Conservation (phyloP, 2,888 invertebrate species). For the Heliconius sara region DNA sequence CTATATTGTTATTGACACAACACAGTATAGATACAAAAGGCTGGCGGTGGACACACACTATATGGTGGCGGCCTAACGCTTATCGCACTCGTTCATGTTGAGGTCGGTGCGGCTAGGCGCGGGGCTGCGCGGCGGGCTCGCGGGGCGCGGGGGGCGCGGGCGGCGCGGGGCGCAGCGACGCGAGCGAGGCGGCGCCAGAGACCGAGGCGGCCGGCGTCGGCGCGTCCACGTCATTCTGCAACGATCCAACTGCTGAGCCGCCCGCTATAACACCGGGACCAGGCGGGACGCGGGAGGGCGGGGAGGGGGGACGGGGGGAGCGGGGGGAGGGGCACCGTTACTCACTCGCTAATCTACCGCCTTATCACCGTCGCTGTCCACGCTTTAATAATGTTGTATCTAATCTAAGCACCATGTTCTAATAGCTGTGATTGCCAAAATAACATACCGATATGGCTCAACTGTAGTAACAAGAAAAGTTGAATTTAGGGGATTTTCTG, state of each 20-base stretch:
- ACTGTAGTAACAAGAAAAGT: not conserved
- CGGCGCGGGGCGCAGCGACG: constrained; percentile 52
- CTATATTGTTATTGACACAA: constrained; percentile 11
- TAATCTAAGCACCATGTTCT: not conserved
- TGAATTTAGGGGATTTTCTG: not conserved
- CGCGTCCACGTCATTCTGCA: constrained; percentile 83
- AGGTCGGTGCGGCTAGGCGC: constrained; percentile 56
- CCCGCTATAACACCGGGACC: constrained; percentile 69
- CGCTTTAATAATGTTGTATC: not conserved
- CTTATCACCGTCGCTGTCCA: constrained; percentile 59
- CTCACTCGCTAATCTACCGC: constrained; percentile 68
- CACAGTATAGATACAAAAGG: not conserved
- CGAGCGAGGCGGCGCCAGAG: constrained; percentile 60
- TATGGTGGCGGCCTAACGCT: constrained; percentile 17
- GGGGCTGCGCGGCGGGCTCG: constrained; percentile 53
- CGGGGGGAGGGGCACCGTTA: constrained; percentile 68
- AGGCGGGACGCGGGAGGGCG: constrained; percentile 47
- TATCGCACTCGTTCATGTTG: constrained; percentile 55
- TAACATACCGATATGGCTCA: not conserved
- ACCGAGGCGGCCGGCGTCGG: constrained; percentile 76
- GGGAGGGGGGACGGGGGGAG: constrained; percentile 42
- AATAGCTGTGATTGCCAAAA: not conserved
- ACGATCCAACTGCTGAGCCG: constrained; percentile 78
- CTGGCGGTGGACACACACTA: no score
- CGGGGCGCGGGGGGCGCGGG: constrained; percentile 55